phyloP scores from a whole-genome alignment of 2,113 vertebrate species.

The Motacilla tschutschensis region DNA sequence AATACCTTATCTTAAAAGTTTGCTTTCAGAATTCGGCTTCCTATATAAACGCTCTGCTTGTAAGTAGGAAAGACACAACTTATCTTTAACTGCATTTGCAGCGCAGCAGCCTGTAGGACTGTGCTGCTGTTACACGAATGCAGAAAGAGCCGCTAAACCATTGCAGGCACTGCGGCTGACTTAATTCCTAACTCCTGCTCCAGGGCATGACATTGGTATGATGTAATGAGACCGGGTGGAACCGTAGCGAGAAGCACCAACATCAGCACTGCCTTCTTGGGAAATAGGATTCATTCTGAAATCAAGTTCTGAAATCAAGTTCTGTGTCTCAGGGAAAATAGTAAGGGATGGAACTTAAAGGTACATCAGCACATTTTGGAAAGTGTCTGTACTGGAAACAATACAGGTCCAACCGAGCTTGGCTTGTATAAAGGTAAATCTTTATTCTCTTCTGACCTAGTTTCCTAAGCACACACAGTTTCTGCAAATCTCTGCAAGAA shows the following conservation, averaged over 20 bases:
- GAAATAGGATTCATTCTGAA: not conserved
- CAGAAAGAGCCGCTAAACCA: not conserved
- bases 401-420: not conserved
- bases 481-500: not conserved
- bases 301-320: not conserved
- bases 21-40: not conserved
- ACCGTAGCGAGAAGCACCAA: not conserved
- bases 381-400: not conserved
- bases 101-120: not conserved
- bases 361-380: not conserved
- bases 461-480: not conserved
- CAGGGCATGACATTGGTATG: not conserved
- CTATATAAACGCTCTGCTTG: not conserved
- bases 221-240: not conserved
- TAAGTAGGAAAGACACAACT: not conserved
- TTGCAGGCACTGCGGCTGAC: not conserved
- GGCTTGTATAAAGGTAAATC: not conserved
- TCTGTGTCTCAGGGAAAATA: not conserved
- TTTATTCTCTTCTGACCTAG: not conserved
- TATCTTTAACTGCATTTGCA: not conserved
- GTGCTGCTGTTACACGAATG: accelerated
- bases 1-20: not conserved
- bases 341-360: not conserved
- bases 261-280: not conserved
- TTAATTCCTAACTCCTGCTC: not conserved